A percentile compares a stretch with the other conserved stretches of the same genome.
These are phyloP conservation scores for Patagioenas fasciata DNA, from an alignment of 2,113 vertebrate species.

Conservation along the genomic window DNA sequence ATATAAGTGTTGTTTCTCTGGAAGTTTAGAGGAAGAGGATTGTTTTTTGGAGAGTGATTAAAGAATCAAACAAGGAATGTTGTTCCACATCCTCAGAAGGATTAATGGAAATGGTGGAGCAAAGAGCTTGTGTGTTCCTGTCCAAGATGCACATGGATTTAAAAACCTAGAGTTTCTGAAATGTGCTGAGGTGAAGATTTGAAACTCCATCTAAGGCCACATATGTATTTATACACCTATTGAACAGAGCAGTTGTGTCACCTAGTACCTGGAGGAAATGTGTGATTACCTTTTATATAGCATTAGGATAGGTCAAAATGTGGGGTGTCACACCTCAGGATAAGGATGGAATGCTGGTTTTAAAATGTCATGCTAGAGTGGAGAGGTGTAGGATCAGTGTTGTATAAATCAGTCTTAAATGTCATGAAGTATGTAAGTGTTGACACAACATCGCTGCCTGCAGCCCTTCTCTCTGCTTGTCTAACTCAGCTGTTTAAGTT, in stretches of 20 bases:
- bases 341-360: not conserved
- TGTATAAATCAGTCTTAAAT: not conserved
- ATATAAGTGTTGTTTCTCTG: not conserved
- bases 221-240: not conserved
- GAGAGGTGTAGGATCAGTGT: not conserved
- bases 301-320: not conserved
- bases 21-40: constrained; percentile 5
- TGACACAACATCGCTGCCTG: not conserved
- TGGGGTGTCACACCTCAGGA: not conserved
- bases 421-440: not conserved
- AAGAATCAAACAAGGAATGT: not conserved
- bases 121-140: not conserved
- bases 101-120: not conserved
- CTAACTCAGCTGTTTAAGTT: not conserved
- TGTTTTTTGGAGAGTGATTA: not conserved
- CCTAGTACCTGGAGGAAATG: not conserved
- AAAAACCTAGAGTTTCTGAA: not conserved
- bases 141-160: not conserved
- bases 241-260: not conserved
- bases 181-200: not conserved
- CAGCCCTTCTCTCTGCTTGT: not conserved
- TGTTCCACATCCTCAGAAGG: not conserved
- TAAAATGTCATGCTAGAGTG: not conserved
- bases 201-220: not conserved
- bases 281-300: not conserved